phyloP scores from a whole-genome alignment of 2,113 vertebrate genomes.

The Potamarius usumacintae region DNA sequence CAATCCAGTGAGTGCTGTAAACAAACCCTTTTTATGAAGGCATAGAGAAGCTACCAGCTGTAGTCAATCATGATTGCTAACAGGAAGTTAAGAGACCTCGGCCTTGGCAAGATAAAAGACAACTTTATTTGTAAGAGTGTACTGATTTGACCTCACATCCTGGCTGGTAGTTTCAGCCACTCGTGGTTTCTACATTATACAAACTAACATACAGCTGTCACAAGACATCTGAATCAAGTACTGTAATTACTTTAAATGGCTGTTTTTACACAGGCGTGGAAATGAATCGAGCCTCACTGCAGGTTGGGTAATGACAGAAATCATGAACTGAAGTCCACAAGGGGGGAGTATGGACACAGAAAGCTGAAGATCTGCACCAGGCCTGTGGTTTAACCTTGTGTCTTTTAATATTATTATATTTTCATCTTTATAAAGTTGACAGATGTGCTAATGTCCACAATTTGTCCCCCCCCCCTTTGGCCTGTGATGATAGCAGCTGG shows the following conservation, averaged over 20 bases:
- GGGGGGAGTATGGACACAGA: conserved; percentile 60
- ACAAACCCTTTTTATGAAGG: too few relatives aligned
- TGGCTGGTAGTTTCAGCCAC: background rate
- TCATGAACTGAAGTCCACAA: conserved; percentile 54
- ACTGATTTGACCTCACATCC: background rate
- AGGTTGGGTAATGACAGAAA: background rate
- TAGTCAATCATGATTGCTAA: too few relatives aligned
- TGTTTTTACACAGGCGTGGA: background rate
- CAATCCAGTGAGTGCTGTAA: too few relatives aligned
- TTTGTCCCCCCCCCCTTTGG: background rate
- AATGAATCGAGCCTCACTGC: background rate
- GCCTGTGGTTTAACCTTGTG: background rate
- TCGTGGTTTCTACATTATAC: background rate
- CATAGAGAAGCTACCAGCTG: too few relatives aligned
- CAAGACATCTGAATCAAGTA: background rate
- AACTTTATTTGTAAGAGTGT: background rate
- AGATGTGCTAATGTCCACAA: background rate
- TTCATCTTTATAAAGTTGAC: background rate
- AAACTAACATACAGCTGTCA: background rate
- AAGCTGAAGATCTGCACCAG: background rate
- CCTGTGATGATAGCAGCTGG: background rate
- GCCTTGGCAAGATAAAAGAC: too few relatives aligned
- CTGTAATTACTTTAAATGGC: background rate
- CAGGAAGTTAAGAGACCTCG: too few relatives aligned
- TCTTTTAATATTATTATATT: background rate